Percentiles rank a stretch among this genome's conserved stretches.
These are phyloP conservation scores for Biston betularia DNA, from an alignment of 2,888 invertebrate species.

Conservation along the genomic window DNA sequence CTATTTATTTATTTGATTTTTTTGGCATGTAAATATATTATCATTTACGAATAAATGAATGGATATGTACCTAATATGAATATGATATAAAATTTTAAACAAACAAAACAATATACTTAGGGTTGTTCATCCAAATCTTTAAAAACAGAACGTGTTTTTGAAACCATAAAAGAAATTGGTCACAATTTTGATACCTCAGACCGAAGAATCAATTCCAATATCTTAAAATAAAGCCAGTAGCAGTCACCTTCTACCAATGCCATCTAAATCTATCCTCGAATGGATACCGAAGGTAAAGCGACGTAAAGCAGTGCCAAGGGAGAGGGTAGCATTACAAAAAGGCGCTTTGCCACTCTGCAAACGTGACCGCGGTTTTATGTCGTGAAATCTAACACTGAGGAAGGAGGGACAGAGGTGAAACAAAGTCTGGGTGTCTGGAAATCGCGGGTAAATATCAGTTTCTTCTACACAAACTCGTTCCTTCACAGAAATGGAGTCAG, in stretches of 20 bases:
- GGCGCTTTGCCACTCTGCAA: slow-evolving; percentile 4
- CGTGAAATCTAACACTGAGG: slow-evolving; percentile 6
- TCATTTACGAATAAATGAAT: no score
- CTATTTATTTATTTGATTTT: no score
- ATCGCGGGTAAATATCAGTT: no score
- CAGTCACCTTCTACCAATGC: slow-evolving; percentile 13
- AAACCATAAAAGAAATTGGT: not conserved
- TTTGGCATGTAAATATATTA: no score
- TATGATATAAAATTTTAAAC: no score
- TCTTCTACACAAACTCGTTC: no score
- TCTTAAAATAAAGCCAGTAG: slow-evolving; percentile 1
- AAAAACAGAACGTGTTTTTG: no score
- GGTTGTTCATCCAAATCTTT: no score
- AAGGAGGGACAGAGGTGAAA: not conserved
- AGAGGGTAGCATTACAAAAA: slow-evolving; percentile 15
- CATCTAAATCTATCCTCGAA: slow-evolving; percentile 12
- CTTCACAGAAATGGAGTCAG: no score
- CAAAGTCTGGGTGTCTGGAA: no score
- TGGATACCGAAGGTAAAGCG: slow-evolving; percentile 1
- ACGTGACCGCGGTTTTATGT: slow-evolving; percentile 17
- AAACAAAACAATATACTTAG: no score
- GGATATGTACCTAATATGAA: no score
- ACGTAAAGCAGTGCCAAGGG: slow-evolving; percentile 13
- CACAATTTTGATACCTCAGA: not conserved
- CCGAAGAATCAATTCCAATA: not conserved